Conservation (phyloP, 2,797 vertebrate genomes). For the Notolepis coatsorum region DNA sequence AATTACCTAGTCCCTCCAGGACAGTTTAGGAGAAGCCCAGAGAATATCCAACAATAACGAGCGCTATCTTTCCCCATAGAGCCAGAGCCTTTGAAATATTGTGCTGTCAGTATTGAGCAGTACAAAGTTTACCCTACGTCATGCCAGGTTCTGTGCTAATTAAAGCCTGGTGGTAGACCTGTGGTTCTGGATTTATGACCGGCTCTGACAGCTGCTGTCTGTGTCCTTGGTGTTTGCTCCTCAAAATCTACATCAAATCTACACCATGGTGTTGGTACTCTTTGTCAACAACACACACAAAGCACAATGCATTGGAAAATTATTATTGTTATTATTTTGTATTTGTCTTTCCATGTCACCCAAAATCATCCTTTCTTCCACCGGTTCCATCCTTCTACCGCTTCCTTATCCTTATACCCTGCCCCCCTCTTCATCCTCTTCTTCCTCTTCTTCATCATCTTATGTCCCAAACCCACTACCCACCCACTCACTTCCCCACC, state of each 20-base stretch:
- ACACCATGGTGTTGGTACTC: no score
- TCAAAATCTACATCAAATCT: slow-evolving; percentile 4
- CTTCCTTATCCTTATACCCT: neutral
- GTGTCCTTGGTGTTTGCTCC: neutral
- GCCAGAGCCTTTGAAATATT: neutral
- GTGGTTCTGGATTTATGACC: neutral
- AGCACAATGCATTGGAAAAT: no score
- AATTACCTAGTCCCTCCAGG: no score
- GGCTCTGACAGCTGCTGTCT: slow-evolving; percentile 1
- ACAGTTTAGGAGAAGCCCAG: no score
- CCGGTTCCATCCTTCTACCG: neutral
- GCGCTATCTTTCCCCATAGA: neutral
- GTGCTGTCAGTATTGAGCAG: neutral
- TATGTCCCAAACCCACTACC: neutral
- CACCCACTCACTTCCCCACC: neutral
- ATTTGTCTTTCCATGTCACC: neutral
- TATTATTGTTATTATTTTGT: neutral
- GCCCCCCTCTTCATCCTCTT: neutral
- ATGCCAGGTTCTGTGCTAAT: neutral
- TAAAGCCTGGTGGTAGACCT: neutral
- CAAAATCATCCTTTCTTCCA: neutral
- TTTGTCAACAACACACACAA: no score
- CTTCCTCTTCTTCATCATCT: neutral
- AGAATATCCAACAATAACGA: neutral
- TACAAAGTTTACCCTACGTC: neutral